Percentiles rank a stretch among this genome's conserved stretches.
phyloP scores from a whole-genome alignment of 2,113 vertebrate genomes.

The Brachyhypopomus gauderio region DNA sequence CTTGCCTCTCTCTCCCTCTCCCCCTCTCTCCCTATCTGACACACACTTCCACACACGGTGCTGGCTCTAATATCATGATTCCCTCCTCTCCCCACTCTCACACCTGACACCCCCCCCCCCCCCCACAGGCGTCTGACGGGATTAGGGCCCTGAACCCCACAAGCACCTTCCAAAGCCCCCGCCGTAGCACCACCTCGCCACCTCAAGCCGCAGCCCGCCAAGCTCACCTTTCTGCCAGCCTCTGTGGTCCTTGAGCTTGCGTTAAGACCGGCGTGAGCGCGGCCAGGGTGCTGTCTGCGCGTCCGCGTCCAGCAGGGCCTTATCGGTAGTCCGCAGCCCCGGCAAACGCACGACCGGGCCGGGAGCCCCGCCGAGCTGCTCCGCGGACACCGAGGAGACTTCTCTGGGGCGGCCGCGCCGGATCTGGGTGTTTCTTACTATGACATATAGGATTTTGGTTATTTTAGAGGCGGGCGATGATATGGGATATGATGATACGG shows the following conservation, averaged over 20 bases:
- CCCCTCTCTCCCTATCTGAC: neutral
- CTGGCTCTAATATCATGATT: conserved; percentile 37
- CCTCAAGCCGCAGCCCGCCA: neutral
- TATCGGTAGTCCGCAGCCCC: neutral
- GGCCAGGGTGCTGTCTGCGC: neutral
- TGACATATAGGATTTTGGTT: neutral
- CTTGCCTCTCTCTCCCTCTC: conserved; percentile 9
- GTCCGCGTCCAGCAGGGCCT: neutral
- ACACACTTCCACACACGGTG: neutral
- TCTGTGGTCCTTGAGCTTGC: neutral
- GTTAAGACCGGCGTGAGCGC: conserved; percentile 12
- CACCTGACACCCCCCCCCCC: conserved; percentile 12
- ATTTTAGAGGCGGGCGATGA: neutral
- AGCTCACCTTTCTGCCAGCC: neutral
- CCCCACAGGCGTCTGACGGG: conserved; percentile 40
- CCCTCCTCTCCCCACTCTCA: conserved; percentile 28
- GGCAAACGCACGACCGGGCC: neutral
- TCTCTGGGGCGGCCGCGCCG: neutral
- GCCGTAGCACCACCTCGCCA: conserved; percentile 11
- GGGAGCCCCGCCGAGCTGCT: neutral
- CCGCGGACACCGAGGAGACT: neutral
- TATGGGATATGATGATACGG: no score
- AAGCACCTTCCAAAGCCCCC: conserved; percentile 25
- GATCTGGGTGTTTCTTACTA: neutral
- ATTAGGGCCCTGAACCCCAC: conserved; percentile 49